Base-by-base conservation (phyloP, 2,797 vertebrate species). In the Hylomyscus alleni region DNA sequence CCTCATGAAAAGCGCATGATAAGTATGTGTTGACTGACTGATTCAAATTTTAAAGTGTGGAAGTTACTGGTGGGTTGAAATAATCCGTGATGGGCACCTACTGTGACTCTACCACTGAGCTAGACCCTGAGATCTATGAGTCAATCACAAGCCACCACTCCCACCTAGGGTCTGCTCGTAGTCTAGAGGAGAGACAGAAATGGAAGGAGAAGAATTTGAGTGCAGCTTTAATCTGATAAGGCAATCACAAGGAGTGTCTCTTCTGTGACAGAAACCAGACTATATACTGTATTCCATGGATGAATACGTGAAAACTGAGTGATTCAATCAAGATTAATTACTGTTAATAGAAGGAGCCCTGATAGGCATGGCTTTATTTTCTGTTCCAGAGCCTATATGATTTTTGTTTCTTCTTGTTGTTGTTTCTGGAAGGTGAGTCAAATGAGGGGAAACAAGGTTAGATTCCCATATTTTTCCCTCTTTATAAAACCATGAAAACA, bases 21-120 rank as follows among this genome's bases (percentile, higher is more conserved):
- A 96, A 97, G 90, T 94, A 93, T 80, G 72, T 95, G 34, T n/a
- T 50, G 80, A 65, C 78, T 67, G 78, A 58, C 67, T 81, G 87
- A 80, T 76, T 93, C 58, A 73, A 50, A 67, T 93, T 77, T 60
- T 37, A 80, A 87, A 85, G 72, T 54, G 37, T 29, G 15, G 26
- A 83, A 75, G 76, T 81, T 60, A 20, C 76, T 73, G 60, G 22
- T 91, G 85, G 77, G 87, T 85, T 77, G 83, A 52, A 76, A 73
- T 88, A 60, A 65, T 40, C 72, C 10, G 1, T 14, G 31, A 29
- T 13, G 22, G 17, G 7, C 60, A 44, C 40, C n/a, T 73, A 20
- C 52, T 15, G 5, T 1, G 3, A 58, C 75, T 54, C 87, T 80
- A 50, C 67, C 50, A 58, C 47, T 24, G 26, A 19, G 12, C 50